Base-by-base conservation (phyloP, 2,113 vertebrate genomes). In the Seriola dumerili region DNA sequence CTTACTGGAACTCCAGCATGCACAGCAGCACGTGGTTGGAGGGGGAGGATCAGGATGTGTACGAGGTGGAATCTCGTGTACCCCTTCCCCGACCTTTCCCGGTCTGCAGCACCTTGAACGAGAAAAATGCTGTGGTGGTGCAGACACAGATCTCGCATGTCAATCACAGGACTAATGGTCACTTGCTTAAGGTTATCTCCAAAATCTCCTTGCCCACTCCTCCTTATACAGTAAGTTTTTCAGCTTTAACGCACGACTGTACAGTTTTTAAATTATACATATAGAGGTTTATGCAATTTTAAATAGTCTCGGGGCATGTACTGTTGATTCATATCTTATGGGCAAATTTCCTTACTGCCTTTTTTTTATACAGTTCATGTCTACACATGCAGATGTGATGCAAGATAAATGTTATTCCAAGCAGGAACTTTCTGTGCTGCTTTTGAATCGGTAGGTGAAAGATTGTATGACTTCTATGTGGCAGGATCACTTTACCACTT, bases 151-250 rank as follows among this genome's bases (percentile, higher is more conserved):
- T 99, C 94, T 96, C 96, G 5, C 97, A 97, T 91, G 90, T 97
- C 92, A 96, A 94, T 75, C 96, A 97, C 85, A 94, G 95, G 88
- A 95, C 85, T 86, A 96, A 95, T 6, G 96, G 97, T 17, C 98
- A 99, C 81, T 92, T 96, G 83, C 95, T 99, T 92, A 98, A 97
- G 88, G 96, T 99, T 86, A 88, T 99, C 83, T 99, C 98, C 85
- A 98, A 95, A 96, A 98, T 99, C 86, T 99, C 98, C 23, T 93
- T 99, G 67, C 98, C 98, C 90, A 97, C 97, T 44, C 98, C 98
- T 78, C 98, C 98, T 8, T 99, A 99, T 76, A 97, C 97, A 88
- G 98, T 99, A 97, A 99, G 98, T 98, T 73, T 46, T 54, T 57
- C n/a, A 58, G 52, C 61, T 40, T 46, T 10, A 48, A n/a, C 12